Evolutionary conservation across 2,797 vertebrate genomes (phyloP), one percentile per base, ranked within the genome.

Genomic region (Lacerta bilineata): DNA sequence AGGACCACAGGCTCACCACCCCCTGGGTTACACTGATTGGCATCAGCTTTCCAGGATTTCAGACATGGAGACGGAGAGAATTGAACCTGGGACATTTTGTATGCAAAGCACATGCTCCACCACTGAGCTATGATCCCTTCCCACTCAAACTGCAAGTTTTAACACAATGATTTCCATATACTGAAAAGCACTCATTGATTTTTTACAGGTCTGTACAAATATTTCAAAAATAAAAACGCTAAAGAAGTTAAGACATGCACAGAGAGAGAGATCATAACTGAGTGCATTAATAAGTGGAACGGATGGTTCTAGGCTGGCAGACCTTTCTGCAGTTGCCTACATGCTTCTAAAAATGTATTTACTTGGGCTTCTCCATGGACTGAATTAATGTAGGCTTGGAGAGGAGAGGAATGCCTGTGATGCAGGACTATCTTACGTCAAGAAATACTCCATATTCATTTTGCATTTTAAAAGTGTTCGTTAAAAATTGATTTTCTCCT

Each of bases 401-500:
- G n/a, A 15, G 9, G 59, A 10, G 10, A 78, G 36, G 75, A 69
- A 43, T 18, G 61, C n/a, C 41, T 25, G 46, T 66, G 8, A 2
- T 86, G 68, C 68, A 61, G 27, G 50, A 39, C 66, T 8, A 18
- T 7, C 50, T 55, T 46, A 18, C 18, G 2, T 15, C 41, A 79
- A 29, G 50, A 74, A 81, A 74, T 81, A 87, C 74, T 87, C 69
- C 66, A 59, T 23, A 80, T 80, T 59, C 75, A 69, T 79, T 79
- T 50, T 50, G 75, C 78, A 59, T 71, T 71, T 41, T 41, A 41
- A 74, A 81, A 39, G 29, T 71, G 69, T 81, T 64, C 33, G 72
- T 87, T 74, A 87, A 87, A 81, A 81, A 87, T 74, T 81, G 46
- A 87, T 87, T 64, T 55, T 74, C 68, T 81, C 36, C 86, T 74